Base-by-base conservation (phyloP, 2,797 vertebrate genomes). In the Enoplosus armatus region DNA sequence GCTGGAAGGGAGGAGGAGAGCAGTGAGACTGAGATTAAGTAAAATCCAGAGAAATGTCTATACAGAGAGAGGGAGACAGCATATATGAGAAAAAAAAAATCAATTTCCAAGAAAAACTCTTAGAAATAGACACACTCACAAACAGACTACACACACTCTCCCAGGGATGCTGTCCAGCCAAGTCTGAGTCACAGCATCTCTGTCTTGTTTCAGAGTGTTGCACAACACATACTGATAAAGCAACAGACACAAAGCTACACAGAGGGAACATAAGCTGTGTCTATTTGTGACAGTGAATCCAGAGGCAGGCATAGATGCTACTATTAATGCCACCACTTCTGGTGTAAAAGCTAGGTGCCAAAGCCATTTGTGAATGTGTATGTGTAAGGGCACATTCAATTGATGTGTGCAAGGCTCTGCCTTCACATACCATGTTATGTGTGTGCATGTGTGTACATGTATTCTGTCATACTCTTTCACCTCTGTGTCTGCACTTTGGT, bases 131-230 rank as follows among this genome's bases (percentile, higher is more conserved):
- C n/a, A n/a, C 45, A 59, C 71, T 69, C 59, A 70, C 55, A 73
- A 54, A 77, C 60, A 73, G 41, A 66, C 73, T 55, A 15, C 22
- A 37, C 43, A 31, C 22, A 33, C 29, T 72, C 63, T 82, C 70
- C 18, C n/a, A 20, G 74, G 55, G 67, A 84, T 63, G 64, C 53
- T 71, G 71, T 72, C 68, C 79, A 55, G 78, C 53, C 76, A 55
- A 72, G 16, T 77, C 24, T 83, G 79, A 85, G 58, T 86, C 72
- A 79, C 64, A 79, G 73, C 33, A 50, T 82, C 55, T 80, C 69
- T 69, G 67, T 76, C 63, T 84, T 70, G 33, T 61, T 83, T 85
- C n/a, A 54, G 18, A 41, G 47, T 4, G 53, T 70, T 66, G 69
- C 64, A 85, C 67, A 84, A 61, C 64, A 65, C 62, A 60, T 27